Conservation (phyloP, 2,113 vertebrate species). For the Eonycteris spelaea region DNA sequence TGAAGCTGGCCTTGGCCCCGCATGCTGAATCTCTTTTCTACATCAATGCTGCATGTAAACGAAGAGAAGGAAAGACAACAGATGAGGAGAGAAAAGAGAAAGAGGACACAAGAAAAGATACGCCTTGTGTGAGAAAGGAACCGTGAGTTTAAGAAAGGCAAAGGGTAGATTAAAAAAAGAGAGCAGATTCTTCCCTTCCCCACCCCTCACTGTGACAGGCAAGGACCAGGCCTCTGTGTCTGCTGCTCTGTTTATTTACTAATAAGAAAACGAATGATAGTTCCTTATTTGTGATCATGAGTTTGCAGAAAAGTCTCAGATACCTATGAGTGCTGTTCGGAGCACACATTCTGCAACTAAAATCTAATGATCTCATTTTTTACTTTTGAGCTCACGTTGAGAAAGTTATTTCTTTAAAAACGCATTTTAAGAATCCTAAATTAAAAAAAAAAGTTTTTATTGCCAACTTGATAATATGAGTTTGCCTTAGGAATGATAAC, state of each 20-base stretch:
- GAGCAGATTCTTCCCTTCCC: not conserved
- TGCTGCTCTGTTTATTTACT: not conserved
- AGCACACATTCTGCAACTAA: not conserved
- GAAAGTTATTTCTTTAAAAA: not conserved
- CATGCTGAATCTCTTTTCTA: not conserved
- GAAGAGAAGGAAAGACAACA: fast-evolving
- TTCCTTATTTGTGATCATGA: not conserved
- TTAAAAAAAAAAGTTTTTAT: not conserved
- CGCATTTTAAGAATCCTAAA: not conserved
- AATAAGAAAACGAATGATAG: not conserved
- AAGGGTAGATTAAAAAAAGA: not conserved
- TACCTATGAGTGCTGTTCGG: not conserved
- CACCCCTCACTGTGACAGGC: fast-evolving
- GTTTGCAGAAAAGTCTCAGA: not conserved
- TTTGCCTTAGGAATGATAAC: conserved; percentile 40
- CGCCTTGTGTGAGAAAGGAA: not conserved
- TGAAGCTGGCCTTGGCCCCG: not conserved
- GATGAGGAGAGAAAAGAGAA: not conserved
- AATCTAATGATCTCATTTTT: not conserved
- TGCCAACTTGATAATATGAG: conserved; percentile 25
- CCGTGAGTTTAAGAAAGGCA: not conserved
- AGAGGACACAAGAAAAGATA: not conserved
- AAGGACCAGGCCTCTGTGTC: not conserved
- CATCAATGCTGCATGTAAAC: not conserved
- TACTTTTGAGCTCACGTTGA: not conserved